These are phyloP conservation scores for Brachirus orientalis DNA, from an alignment of 2,113 vertebrate genomes.

Conservation along the genomic window DNA sequence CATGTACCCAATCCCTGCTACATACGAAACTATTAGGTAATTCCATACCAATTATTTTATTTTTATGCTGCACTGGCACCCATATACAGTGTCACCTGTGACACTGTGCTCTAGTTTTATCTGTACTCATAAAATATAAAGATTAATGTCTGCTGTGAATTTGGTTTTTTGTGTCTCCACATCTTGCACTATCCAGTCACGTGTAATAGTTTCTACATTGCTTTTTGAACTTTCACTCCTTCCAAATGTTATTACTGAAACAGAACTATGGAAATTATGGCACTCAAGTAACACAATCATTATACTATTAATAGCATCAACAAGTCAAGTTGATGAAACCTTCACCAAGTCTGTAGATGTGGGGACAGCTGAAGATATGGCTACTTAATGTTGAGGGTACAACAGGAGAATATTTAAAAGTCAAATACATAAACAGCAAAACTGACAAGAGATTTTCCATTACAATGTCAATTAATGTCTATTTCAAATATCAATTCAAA, in stretches of 20 bases:
- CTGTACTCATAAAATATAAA: too few relatives aligned
- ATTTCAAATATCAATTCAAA: background rate
- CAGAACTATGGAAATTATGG: too few relatives aligned
- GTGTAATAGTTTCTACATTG: too few relatives aligned
- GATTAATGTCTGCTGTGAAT: background rate
- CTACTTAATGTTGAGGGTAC: conserved; percentile 6
- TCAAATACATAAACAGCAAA: conserved; percentile 4
- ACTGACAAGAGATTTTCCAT: background rate
- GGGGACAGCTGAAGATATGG: conserved; percentile 35
- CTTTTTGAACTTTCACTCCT: too few relatives aligned
- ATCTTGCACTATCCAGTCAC: background rate
- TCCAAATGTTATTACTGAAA: background rate
- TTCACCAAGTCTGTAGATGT: background rate
- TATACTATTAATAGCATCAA: background rate
- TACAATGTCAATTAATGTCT: background rate
- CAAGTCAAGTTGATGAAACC: too few relatives aligned
- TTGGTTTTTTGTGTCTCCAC: background rate
- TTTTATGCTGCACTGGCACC: background rate
- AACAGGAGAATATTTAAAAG: background rate
- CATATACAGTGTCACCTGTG: background rate
- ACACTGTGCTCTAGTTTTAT: background rate
- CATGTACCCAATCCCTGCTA: conserved; percentile 26
- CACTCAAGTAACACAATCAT: background rate
- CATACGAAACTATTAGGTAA: conserved; percentile 19
- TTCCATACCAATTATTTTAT: background rate